Conservation (phyloP, 2,888 invertebrate genomes). For the Trichogramma dendrolimi region DNA sequence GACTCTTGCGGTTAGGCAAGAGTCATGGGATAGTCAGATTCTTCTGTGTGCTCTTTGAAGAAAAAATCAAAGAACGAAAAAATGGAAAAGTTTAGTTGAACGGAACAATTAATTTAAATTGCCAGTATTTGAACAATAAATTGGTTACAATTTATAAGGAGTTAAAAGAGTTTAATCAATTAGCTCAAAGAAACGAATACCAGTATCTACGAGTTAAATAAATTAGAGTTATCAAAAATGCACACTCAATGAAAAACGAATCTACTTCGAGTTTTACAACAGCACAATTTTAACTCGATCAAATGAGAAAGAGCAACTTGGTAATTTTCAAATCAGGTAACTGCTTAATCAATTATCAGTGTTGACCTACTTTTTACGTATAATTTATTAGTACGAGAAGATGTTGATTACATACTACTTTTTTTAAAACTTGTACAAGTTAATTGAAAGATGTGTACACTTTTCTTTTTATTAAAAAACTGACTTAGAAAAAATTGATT, state of each 20-base stretch:
- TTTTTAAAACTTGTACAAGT: constrained; percentile 15
- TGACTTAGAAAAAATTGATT: constrained; percentile 18
- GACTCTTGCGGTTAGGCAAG: constrained; percentile 28
- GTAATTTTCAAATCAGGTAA: constrained; percentile 22
- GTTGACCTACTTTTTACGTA: constrained; percentile 15
- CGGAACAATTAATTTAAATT: no score
- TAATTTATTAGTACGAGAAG: constrained; percentile 17
- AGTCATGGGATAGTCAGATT: constrained; percentile 34
- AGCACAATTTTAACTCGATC: constrained; percentile 1
- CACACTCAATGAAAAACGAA: no score
- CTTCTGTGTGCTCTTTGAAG: constrained; percentile 15
- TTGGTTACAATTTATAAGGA: no score
- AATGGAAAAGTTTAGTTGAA: neutral
- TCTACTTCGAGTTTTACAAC: no score
- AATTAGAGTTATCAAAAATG: neutral
- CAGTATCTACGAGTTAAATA: neutral
- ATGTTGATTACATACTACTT: constrained; percentile 16
- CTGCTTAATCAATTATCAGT: constrained; percentile 20
- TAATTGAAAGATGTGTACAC: constrained; percentile 24
- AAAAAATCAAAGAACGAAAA: constrained; percentile 20
- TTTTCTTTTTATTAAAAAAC: constrained; percentile 16
- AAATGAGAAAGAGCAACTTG: constrained; percentile 18
- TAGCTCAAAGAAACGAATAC: no score
- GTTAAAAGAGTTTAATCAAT: no score
- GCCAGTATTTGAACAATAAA: no score